Base-by-base conservation (phyloP, 2,888 invertebrate species). In the Mythimna pallens region DNA sequence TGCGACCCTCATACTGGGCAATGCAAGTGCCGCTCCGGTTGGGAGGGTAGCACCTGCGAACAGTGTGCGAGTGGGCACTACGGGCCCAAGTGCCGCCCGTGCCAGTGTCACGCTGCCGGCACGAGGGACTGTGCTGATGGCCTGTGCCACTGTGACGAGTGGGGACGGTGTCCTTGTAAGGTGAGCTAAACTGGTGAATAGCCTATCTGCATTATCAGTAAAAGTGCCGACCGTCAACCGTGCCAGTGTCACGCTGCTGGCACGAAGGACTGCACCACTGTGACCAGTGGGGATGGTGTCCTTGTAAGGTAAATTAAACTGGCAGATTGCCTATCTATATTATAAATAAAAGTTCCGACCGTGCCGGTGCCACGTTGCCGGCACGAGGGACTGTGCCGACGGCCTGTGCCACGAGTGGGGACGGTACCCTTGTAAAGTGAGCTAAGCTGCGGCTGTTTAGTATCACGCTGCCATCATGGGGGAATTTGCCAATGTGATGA, bases 131-230 rank as follows among this genome's bases (percentile, higher is more conserved):
- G 97, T 54, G 93, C 94, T 1, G 94, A 96, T 20, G 97, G 97
- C 0, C 88, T 97, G 8, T 99, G 99, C 88, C 95, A 97, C 52
- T 98, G 98, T 87, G 97, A 98, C 85, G 96, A 97, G 0, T 94
- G 94, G 66, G 99, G 99, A 1, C 97, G 98, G 84, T 99, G 99
- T 92, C 97, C 97, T n/a, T 99, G 99, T 95, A 99, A 99, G 97
- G 98, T 98, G 73, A 73, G 77, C 1, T n/a, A 22, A 3, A 50
- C 36, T 59, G 3, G 50, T 3, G 0, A 6, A 8, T 25, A 43
- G n/a, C 14, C n/a, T 3, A 36, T 12, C 20, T 58, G 6, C 9
- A 58, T 58, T 30, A 4, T 30, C 20, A 57, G 3, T 20, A 20
- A 17, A 97, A 98, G 82, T 99, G 99, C 93, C 96, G 97, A 59